Evolutionary conservation across 2,888 invertebrate genomes (phyloP), one percentile per base, ranked within the genome.

Genomic region (Leucozona laternaria): DNA sequence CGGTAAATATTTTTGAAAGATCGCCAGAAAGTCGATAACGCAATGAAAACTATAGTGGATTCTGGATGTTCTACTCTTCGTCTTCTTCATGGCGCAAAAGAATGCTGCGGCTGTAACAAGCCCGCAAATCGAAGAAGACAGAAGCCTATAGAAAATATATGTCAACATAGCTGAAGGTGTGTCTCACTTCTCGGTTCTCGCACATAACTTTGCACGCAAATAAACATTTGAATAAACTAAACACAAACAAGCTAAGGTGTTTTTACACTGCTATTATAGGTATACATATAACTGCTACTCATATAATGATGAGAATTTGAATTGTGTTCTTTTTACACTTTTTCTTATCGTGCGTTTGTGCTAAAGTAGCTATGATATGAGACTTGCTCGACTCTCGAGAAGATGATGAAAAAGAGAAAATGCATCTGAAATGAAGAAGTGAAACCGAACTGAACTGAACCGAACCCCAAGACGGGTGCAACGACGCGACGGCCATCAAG

Each of bases 351-450:
- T 40, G 31, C 64, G 70, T 78, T 28, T 13, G 53, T 55, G 62
- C 43, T 28, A 55, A 37, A 5, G 28, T 28, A 28, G 4, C 5
- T 28, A 28, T 28, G 28, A 20, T 45, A 22, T 48, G 53, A 48
- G 76, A 40, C 43, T 71, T 60, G 64, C 43, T 66, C 57, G 60
- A 25, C 15, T 68, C 45, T 22, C 50, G 58, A 64, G 73, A 53
- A 77, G 62, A 82, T 71, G 78, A 82, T 71, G 79, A 79, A 82
- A 81, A 86, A 86, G 82, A 86, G 86, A 86, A 86, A 86, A 81
- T 81, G 86, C 86, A 82, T 86, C 78, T 82, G 85, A 60, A 86
- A 86, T 86, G 71, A 82, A 86, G 82, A 86, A 86, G 86, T 86
- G 86, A 86, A 86, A 86, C 78, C 73, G 57, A 78, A 78, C 75